A percentile compares a stretch with the other conserved stretches of the same genome.
These are phyloP conservation scores for Toxotes jaculatrix DNA, from an alignment of 2,113 vertebrate genomes.

Conservation along the genomic window DNA sequence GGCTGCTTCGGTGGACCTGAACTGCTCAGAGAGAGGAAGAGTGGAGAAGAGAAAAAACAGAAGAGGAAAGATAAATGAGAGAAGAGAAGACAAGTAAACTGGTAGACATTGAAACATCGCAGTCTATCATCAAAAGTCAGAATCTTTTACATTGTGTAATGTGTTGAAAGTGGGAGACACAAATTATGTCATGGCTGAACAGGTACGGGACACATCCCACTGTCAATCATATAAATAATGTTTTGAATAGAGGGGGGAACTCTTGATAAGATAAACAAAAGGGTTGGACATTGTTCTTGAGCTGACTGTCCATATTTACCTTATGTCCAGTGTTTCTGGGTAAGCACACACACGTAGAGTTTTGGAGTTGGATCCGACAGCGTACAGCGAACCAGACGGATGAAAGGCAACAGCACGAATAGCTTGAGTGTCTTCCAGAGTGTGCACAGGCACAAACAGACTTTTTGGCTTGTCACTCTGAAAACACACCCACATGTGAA, in stretches of 20 bases:
- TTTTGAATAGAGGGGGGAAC: not conserved
- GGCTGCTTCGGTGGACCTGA: slow-evolving; percentile 88
- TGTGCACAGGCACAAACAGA: slow-evolving; percentile 92
- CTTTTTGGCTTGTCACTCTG: slow-evolving; percentile 90
- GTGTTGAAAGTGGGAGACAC: not conserved
- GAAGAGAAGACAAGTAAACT: not conserved
- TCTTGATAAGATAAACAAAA: not conserved
- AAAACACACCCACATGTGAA: slow-evolving; percentile 15
- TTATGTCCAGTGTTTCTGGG: slow-evolving; percentile 90
- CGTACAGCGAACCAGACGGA: slow-evolving; percentile 93
- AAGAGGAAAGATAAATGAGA: not conserved
- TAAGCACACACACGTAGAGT: slow-evolving; percentile 96
- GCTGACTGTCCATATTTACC: slow-evolving; percentile 76
- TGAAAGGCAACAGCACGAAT: slow-evolving; percentile 97
- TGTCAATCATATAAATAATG: not conserved
- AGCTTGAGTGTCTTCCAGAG: slow-evolving; percentile 96
- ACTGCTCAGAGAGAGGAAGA: slow-evolving; percentile 75
- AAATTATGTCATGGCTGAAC: not conserved
- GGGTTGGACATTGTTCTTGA: not conserved
- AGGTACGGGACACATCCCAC: not conserved
- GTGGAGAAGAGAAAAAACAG: not conserved
- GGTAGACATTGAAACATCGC: not conserved
- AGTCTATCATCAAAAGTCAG: no score
- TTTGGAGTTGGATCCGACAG: slow-evolving; percentile 98
- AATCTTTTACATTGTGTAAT: not conserved